phyloP scores from a whole-genome alignment of 2,113 vertebrate species.

The Dipodomys ordii region DNA sequence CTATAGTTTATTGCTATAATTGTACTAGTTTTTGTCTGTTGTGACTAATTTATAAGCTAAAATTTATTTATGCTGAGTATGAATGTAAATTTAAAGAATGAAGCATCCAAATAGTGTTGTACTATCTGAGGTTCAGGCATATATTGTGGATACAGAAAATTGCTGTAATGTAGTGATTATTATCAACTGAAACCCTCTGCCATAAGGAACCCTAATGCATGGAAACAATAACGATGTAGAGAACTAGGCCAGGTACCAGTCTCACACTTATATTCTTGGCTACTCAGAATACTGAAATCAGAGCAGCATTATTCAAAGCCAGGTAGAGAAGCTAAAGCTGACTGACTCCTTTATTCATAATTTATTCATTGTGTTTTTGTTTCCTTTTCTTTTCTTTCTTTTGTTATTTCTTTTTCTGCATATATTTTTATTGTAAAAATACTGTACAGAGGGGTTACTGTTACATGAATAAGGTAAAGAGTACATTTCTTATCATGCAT shows the following conservation, averaged over 20 bases:
- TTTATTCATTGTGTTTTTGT: too few relatives aligned
- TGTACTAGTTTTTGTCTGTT: not conserved
- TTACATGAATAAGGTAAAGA: too few relatives aligned
- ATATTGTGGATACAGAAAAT: not conserved
- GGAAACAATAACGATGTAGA: not conserved
- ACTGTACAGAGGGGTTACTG: too few relatives aligned
- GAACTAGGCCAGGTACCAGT: not conserved
- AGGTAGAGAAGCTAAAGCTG: too few relatives aligned
- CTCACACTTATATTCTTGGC: too few relatives aligned
- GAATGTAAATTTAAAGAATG: not conserved
- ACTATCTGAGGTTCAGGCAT: not conserved
- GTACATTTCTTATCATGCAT: too few relatives aligned
- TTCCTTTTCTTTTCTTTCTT: too few relatives aligned
- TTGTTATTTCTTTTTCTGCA: too few relatives aligned
- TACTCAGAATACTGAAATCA: too few relatives aligned
- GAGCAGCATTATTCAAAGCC: too few relatives aligned
- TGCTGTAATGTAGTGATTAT: not conserved
- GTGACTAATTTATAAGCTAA: not conserved
- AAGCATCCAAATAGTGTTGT: not conserved
- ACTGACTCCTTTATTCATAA: too few relatives aligned
- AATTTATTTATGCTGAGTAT: not conserved
- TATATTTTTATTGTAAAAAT: too few relatives aligned
- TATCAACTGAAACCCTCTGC: accelerated
- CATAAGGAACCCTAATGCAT: not conserved
- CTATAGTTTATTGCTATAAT: not conserved